Evolutionary conservation across 2,113 vertebrate species (phyloP).

Genomic region (Rhinogobius similis): DNA sequence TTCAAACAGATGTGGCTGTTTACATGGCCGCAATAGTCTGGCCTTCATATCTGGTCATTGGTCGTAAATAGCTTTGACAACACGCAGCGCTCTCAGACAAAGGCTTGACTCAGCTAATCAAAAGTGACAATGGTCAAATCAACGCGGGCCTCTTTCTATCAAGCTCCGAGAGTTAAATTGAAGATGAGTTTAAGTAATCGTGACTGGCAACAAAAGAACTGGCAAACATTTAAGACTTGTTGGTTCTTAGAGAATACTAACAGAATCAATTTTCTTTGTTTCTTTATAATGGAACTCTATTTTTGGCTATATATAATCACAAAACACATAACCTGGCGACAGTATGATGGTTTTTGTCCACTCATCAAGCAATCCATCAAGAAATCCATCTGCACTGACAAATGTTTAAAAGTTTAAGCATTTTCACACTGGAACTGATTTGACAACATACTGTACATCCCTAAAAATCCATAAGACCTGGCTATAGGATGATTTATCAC

Average conservation of each 20-base stretch:
- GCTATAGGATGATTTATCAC: too few species aligned
- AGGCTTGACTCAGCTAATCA: constrained; percentile 70
- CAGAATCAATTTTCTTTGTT: not conserved
- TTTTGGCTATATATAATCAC: not conserved
- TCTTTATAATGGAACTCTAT: not conserved
- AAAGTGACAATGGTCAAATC: constrained; percentile 75
- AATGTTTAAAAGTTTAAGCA: too few species aligned
- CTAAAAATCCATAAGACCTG: too few species aligned
- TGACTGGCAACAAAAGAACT: constrained; percentile 32
- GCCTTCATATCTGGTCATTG: constrained; percentile 78
- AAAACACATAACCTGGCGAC: too few species aligned
- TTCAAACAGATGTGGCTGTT: constrained; percentile 78
- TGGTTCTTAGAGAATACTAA: constrained; percentile 7
- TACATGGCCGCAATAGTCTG: constrained; percentile 76
- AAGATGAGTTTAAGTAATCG: constrained; percentile 59
- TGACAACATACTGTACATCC: too few species aligned
- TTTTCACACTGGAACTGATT: too few species aligned
- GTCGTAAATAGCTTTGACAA: constrained; percentile 78
- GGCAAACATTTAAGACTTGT: constrained; percentile 19
- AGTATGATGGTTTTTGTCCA: too few species aligned
- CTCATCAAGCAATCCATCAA: too few species aligned
- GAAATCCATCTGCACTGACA: not conserved
- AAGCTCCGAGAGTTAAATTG: constrained; percentile 57
- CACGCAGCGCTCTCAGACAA: constrained; percentile 69
- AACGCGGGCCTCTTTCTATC: constrained; percentile 66